These are phyloP conservation scores for Platyscapa corneri DNA, from an alignment of 1,140 invertebrate species.

Conservation along the genomic window DNA sequence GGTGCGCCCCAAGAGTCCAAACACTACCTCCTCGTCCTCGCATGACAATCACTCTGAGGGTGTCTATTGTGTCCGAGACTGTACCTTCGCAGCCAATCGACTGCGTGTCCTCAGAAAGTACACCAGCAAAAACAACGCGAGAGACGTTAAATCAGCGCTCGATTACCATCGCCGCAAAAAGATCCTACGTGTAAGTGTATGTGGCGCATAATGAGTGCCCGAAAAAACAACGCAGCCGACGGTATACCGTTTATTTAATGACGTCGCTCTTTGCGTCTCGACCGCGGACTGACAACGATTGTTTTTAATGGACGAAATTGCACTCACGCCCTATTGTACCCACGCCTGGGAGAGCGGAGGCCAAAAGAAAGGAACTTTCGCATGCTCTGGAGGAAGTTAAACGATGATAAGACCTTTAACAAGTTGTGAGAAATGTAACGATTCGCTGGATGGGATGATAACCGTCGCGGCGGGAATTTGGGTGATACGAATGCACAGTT, in stretches of 20 bases:
- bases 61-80: neutral
- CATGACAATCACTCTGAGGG: neutral
- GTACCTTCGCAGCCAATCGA: neutral
- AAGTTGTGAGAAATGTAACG: neutral
- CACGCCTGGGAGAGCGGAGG: neutral
- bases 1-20: neutral
- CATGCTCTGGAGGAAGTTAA: too few relatives aligned
- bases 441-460: neutral
- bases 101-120: too few relatives aligned
- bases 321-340: neutral
- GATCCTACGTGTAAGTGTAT: neutral
- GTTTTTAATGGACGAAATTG: neutral
- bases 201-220: neutral
- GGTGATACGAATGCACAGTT: too few relatives aligned
- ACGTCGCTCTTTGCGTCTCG: neutral
- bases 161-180: neutral
- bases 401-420: neutral
- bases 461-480: neutral
- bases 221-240: neutral
- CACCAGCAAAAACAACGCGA: neutral
- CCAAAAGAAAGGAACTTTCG: neutral
- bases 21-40: neutral
- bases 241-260: constrained; percentile 43
- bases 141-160: constrained; percentile 8
- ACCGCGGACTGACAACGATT: neutral